These are phyloP conservation scores for Trididemnum clinides DNA, from an alignment of 23 tunicate genomes.

Conservation along the genomic window DNA sequence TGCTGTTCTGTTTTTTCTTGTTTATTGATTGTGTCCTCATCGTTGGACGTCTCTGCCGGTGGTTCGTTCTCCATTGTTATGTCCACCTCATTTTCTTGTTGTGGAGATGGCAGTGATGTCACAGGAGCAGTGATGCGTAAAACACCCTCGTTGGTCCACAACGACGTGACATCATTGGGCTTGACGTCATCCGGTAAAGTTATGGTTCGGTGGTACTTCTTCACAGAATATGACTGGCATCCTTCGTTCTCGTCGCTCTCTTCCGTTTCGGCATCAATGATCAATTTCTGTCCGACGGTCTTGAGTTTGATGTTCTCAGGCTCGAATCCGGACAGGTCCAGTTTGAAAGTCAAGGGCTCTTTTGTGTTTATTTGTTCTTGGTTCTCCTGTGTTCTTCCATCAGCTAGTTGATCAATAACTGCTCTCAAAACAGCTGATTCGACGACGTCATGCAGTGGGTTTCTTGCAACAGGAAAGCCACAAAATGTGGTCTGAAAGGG, in stretches of 20 bases:
- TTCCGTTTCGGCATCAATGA: conserved; percentile 43
- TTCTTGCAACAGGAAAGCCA: no score
- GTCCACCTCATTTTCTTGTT: conserved; percentile 23
- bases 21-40: no score
- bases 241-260: conserved; percentile 29
- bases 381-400: neutral
- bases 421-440: no score
- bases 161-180: conserved; percentile 47
- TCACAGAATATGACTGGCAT: conserved; percentile 1
- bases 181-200: conserved; percentile 55
- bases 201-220: conserved; percentile 40
- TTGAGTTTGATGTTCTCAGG: conserved; percentile 37
- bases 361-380: neutral
- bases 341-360: neutral
- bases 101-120: conserved; percentile 11
- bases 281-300: conserved; percentile 48
- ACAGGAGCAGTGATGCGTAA: conserved; percentile 68
- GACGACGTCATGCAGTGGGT: no score
- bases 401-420: neutral
- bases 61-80: neutral
- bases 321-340: conserved; percentile 22
- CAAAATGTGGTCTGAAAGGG: no score
- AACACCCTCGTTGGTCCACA: conserved; percentile 29
- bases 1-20: no score
- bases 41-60: neutral